Evolutionary conservation across 2,888 invertebrate genomes (phyloP), one percentile per base, ranked within the genome.

Genomic region (Pinctada fucata): DNA sequence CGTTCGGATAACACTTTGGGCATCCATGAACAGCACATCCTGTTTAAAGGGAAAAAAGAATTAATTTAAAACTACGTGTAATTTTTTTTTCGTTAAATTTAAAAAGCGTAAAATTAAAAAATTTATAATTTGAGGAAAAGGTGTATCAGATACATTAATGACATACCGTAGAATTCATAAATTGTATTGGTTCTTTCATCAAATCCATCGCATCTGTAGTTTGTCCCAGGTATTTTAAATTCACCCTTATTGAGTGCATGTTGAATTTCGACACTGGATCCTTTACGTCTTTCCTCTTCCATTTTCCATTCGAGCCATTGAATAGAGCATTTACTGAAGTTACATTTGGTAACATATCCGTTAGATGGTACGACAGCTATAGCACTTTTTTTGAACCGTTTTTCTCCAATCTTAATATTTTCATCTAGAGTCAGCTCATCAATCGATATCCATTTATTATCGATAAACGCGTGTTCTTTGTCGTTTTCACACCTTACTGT

Each of bases 231-330:
- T 31, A 80, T 72, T 3, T 3, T n/a, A 10, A 45, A 52, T 68
- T 80, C 80, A 4, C 75, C 71, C 4, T 63, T 64, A 52, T 80
- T 80, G 2, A 78, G n/a, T 65, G 75, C 80, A 48, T 80, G 80
- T 63, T 67, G 63, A 31, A 80, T 80, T 49, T 66, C 2, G 3
- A 70, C 10, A 13, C 58, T 48, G 10, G 67, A 5, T 31, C 65
- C 65, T 65, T 65, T 16, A 31, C n/a, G 65, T 31, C 50, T 58
- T 72, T 68, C 58, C 47, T 67, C 51, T 45, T 48, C 31, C 74
- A 75, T 75, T 45, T 16, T 67, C 76, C 80, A 80, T 70, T 82
- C 77, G n/a, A 82, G 67, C 80, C 80, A 81, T 47, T 79, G 79
- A 48, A 75, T 79, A 10, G 79, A 79, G 13, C n/a, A 67, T 64